These are phyloP conservation scores for Mycetomoellerius zeteki DNA, from an alignment of 1,140 invertebrate species.

Conservation along the genomic window DNA sequence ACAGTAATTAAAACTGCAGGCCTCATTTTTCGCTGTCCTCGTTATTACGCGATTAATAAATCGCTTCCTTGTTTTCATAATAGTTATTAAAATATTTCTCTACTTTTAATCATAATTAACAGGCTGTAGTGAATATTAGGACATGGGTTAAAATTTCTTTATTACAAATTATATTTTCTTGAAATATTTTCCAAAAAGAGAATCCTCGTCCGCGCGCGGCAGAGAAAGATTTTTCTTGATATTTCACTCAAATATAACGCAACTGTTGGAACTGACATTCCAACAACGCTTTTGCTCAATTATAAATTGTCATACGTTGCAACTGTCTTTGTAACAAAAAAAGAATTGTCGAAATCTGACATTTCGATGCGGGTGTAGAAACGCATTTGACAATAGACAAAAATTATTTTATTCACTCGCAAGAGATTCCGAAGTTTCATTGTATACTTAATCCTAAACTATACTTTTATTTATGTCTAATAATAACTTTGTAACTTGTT, in stretches of 20 bases:
- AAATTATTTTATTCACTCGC: not conserved
- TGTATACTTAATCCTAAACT: not conserved
- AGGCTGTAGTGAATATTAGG: not conserved
- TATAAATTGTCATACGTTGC: constrained; percentile 7
- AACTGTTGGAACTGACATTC: not conserved
- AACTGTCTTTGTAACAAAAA: constrained; percentile 15
- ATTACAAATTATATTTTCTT: constrained; percentile 2
- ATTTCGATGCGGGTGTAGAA: not conserved
- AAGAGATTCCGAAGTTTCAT: not conserved
- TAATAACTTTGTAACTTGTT: not conserved
- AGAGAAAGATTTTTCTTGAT: constrained; percentile 12
- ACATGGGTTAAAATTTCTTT: not conserved
- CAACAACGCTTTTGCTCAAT: constrained; percentile 28
- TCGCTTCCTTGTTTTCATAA: constrained; percentile 15
- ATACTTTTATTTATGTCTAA: not conserved
- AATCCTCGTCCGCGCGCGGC: not conserved
- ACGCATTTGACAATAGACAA: not conserved
- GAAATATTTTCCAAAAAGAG: constrained; percentile 7
- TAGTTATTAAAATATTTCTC: not conserved
- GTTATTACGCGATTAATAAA: constrained; percentile 40
- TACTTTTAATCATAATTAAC: constrained; percentile 1
- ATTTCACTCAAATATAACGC: not conserved
- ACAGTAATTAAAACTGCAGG: constrained; percentile 71
- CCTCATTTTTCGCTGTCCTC: not conserved
- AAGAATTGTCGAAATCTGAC: not conserved